Percentiles rank a stretch among this genome's conserved stretches.
Conservation (phyloP, 2,888 invertebrate genomes). For the Drosophila sordidapex region DNA sequence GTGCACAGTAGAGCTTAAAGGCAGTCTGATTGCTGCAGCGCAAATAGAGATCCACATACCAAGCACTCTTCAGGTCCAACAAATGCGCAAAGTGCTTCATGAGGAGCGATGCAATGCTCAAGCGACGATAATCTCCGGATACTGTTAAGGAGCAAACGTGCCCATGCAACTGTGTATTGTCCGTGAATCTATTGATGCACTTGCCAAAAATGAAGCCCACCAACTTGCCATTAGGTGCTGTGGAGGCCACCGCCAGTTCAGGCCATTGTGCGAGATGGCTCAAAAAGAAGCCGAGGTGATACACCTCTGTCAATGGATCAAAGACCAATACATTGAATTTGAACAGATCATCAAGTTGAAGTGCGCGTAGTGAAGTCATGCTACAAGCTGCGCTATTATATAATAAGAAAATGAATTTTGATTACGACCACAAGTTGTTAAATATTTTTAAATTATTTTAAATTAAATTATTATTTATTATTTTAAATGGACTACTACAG, state of each 20-base stretch:
- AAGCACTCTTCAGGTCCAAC: constrained; percentile 28
- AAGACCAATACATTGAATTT: constrained; percentile 64
- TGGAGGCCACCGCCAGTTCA: constrained; percentile 49
- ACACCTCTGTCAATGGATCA: constrained; percentile 61
- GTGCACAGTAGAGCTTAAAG: constrained; percentile 34
- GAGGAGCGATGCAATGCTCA: constrained; percentile 59
- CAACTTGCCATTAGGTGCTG: constrained; percentile 25
- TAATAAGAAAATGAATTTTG: constrained; percentile 28
- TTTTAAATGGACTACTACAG: background rate
- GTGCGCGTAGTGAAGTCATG: constrained; percentile 57
- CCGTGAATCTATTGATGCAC: background rate
- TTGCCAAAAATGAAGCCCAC: constrained; percentile 66
- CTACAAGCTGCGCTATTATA: background rate
- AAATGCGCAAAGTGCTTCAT: constrained; percentile 47
- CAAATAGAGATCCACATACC: constrained; percentile 53
- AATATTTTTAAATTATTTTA: background rate
- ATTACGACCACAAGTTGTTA: constrained; percentile 14
- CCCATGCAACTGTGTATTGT: constrained; percentile 28
- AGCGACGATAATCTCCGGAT: constrained; percentile 44
- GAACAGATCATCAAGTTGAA: constrained; percentile 62
- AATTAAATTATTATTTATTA: too few species aligned
- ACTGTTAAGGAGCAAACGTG: constrained; percentile 60
- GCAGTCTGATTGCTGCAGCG: constrained; percentile 57
- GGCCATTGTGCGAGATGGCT: constrained; percentile 56
- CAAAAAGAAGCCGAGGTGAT: constrained; percentile 55